Conservation (phyloP, 2,113 vertebrate genomes). For the Boleophthalmus pectinirostris region DNA sequence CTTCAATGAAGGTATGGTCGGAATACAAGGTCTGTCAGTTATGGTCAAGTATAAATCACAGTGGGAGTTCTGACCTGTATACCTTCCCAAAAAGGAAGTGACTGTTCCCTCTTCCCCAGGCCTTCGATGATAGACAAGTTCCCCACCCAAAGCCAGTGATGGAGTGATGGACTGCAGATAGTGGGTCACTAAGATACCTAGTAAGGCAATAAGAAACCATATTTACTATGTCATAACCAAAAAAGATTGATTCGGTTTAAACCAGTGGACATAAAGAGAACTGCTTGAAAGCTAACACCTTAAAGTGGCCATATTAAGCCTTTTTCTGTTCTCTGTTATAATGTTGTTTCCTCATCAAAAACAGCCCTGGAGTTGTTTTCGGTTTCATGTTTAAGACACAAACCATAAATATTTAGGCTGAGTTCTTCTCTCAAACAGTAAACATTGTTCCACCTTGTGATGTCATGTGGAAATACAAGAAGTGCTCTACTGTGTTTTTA, state of each 20-base stretch:
- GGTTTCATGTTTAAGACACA: too few species aligned
- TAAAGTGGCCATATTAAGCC: too few species aligned
- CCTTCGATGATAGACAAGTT: slow-evolving; percentile 87
- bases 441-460: too few species aligned
- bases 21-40: neutral
- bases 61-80: slow-evolving; percentile 75
- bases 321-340: too few species aligned
- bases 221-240: neutral
- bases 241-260: neutral
- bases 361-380: too few species aligned
- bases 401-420: too few species aligned
- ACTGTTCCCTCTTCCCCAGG: slow-evolving; percentile 88
- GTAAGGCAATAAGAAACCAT: neutral
- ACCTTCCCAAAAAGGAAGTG: slow-evolving; percentile 85
- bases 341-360: too few species aligned
- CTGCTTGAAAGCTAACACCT: neutral
- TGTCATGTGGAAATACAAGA: too few species aligned
- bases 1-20: neutral
- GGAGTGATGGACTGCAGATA: slow-evolving; percentile 88
- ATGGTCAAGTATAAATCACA: neutral
- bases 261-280: neutral
- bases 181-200: slow-evolving; percentile 87
- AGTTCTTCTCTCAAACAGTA: too few species aligned
- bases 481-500: too few species aligned
- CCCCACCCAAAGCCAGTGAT: slow-evolving; percentile 84